Base-by-base conservation (phyloP, 2,888 invertebrate species). In the Coleophora deauratella region DNA sequence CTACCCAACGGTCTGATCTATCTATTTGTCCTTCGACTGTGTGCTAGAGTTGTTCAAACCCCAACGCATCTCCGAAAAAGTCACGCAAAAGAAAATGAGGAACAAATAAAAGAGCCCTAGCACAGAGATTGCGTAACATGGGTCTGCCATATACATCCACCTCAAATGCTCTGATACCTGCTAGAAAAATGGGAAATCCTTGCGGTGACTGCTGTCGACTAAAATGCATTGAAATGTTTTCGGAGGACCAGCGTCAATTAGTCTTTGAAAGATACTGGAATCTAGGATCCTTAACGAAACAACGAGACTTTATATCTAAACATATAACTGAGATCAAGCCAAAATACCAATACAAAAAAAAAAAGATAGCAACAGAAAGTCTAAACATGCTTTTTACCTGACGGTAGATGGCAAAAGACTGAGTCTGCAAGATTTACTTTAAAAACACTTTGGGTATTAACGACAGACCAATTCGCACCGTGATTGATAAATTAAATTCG, bases 321-420 rank as follows among this genome's bases (percentile, higher is more conserved):
- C 14, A 40, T 30, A 46, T 46, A 14, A 38, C 38, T 27, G 36
- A 43, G 15, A 39, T 46, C 33, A 42, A 42, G 13, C 45, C 43
- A 11, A 46, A 42, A 35, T 46, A 43, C 30, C 43, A 46, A 41
- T 46, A 43, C 27, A 46, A 43, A 38, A 43, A 30, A 40, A n/a
- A n/a, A 38, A 42, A n/a, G 35, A 40, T 38, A 40, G 33, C 28
- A 45, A 45, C 28, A 45, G 45, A 42, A 39, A 37, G 32, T 39
- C 35, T 21, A 46, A 38, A 42, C 36, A n/a, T n/a, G n/a, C n/a
- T n/a, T n/a, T n/a, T n/a, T n/a, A n/a, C n/a, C n/a, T n/a, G n/a
- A n/a, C n/a, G n/a, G n/a, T n/a, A n/a, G n/a, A n/a, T n/a, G n/a
- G n/a, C n/a, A n/a, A n/a, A n/a, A n/a, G n/a, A n/a, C n/a, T n/a